Evolutionary conservation across 2,888 invertebrate species (phyloP).

Genomic region (Gymnocheta viridis): DNA sequence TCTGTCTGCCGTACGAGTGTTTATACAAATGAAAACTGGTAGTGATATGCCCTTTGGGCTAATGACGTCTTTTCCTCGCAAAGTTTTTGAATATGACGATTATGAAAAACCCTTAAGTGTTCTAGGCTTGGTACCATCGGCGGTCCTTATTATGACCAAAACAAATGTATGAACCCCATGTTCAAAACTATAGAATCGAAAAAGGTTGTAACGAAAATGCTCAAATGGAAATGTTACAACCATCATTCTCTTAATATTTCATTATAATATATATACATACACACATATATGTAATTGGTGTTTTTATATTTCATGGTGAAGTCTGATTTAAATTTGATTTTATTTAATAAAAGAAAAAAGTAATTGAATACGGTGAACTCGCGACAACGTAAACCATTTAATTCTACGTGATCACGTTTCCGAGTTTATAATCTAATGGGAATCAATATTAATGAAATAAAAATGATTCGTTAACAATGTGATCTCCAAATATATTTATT

Average conservation of each 20-base stretch:
- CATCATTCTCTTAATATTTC: conserved; percentile 10
- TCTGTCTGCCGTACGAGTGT: conserved; percentile 94
- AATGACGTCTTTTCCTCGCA: conserved; percentile 96
- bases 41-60: conserved; percentile 89
- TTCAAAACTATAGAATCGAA: not conserved
- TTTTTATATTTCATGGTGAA: conserved; percentile 56
- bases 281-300: not conserved
- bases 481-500: too few relatives aligned
- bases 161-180: conserved; percentile 71
- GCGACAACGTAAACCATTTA: not conserved
- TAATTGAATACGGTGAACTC: too few relatives aligned
- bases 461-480: too few relatives aligned
- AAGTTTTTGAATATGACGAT: conserved; percentile 92
- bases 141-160: conserved; percentile 90
- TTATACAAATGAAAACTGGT: conserved; percentile 90
- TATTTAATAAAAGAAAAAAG: conserved; percentile 28
- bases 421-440: too few relatives aligned
- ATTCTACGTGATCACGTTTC: too few relatives aligned
- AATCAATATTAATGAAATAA: too few relatives aligned
- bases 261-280: not conserved
- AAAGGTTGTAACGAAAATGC: not conserved
- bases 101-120: conserved; percentile 93
- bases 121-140: conserved; percentile 92
- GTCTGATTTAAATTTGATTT: conserved; percentile 47
- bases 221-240: not conserved